Base-by-base conservation (phyloP, 2,888 invertebrate genomes). In the Drosophila phalerata region DNA sequence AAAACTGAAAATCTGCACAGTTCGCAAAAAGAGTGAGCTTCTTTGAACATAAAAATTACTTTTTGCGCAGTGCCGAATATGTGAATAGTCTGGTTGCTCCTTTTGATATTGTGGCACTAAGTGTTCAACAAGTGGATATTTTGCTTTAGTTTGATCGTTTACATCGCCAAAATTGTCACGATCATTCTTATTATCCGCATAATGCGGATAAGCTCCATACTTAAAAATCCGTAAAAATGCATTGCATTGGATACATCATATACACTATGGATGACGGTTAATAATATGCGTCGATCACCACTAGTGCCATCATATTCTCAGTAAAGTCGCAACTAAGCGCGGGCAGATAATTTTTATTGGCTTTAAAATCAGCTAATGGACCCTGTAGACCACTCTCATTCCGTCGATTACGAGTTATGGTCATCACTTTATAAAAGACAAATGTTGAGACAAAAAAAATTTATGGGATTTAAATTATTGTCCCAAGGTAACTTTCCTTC, bases 391-490 rank as follows among this genome's bases (percentile, higher is more conserved):
- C 42, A 42, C 40, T 62, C 9, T 43, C 9, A 8, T 63, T 56
- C 3, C 45, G 48, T 3, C 65, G 64, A 6, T 34, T 45, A 5
- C 71, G 67, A 9, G 62, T 53, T 9, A 76, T 51, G 13, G 28
- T 51, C 8, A 67, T 55, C 11, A 83, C 58, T 63, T 88, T 86
- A 42, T 69, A 77, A 22, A 74, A 83, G 5, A 84, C 67, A 10
- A 83, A 40, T 1, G 75, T 67, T n/a, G 83, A 86, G 5, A 88
- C 47, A 5, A 86, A 13, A n/a, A 75, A 80, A 6, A 43, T 77
- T 74, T 9, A 57, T 38, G 15, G 81, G 67, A 58, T 47, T 68
- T 10, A 82, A 15, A 25, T 30, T 60, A 6, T 53, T 62, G 53
- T 68, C 88, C 88, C 88, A 84, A 5, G 70, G 45, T 9, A 40